Evolutionary conservation across 2,797 vertebrate species (phyloP), one percentile per base, ranked within the genome.

Genomic region (Eulemur coronatus): DNA sequence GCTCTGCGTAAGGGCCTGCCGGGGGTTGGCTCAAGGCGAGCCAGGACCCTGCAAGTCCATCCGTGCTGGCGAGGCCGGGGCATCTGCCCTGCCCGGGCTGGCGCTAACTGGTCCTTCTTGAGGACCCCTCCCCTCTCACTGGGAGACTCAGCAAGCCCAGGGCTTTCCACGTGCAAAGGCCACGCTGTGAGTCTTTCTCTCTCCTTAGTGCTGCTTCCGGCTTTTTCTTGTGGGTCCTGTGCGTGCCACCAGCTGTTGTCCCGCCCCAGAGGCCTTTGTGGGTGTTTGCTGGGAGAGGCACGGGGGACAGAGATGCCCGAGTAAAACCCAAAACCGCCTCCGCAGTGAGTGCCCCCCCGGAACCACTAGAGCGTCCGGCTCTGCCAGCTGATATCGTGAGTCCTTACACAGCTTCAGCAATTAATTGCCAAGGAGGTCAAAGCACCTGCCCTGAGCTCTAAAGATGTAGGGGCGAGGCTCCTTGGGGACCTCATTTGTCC

Each of bases 61-160:
- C 48, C 20, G 24, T 33, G 17, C 14, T 5, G 33, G 13, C 5
- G 0, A 0, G 1, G 3, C 4, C 24, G 57, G 24, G 9, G 10
- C 7, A 0, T 43, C 7, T 9, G 5, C 15, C 38, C 59, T 8
- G 26, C 79, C 9, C 4, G 20, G 41, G 2, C 14, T 2, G n/a
- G 28, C 41, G 33, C 20, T 9, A 7, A 8, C 10, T 1, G 9
- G 10, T 20, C 30, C 0, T 17, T 35, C 33, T 2, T 11, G 1
- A 38, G 55, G 13, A 59, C 20, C 20, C 52, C 7, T 24, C 5
- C 22, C 24, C 7, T 78, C 7, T 13, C 12, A 0, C 1, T 73
- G 61, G 11, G 35, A 35, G n/a, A 18, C 35, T n/a, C 7, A 9
- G 46, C 33, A 33, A 67, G 43, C 38, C 26, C n/a, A 38, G 0